Evolutionary conservation across 2,797 vertebrate genomes (phyloP).

Genomic region (Anguilla pacifica): DNA sequence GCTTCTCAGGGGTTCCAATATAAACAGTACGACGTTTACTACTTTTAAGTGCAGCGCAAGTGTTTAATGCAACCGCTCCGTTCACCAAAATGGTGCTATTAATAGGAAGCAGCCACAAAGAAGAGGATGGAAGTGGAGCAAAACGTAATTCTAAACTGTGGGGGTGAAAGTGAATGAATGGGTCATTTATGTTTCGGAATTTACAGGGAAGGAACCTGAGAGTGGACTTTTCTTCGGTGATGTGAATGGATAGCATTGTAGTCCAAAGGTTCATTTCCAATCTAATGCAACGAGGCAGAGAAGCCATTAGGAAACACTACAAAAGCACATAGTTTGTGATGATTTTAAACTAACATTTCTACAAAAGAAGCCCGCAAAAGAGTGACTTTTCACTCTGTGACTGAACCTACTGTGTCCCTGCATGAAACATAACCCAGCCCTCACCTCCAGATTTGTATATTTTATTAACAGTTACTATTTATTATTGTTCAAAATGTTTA

Average conservation of each 20-base stretch:
- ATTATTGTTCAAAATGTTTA: background rate
- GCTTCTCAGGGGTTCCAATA: background rate
- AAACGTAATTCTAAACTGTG: background rate
- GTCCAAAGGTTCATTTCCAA: background rate
- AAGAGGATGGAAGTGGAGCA: background rate
- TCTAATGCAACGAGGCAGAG: background rate
- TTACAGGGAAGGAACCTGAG: background rate
- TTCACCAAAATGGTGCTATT: background rate
- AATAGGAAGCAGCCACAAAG: background rate
- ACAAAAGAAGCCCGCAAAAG: too few relatives aligned
- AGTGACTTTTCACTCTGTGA: background rate
- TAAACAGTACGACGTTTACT: background rate
- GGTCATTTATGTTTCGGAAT: background rate
- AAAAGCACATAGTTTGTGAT: background rate
- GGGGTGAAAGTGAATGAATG: background rate
- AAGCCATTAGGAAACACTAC: too few relatives aligned
- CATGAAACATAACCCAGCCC: background rate
- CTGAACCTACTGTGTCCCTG: background rate
- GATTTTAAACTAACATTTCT: background rate
- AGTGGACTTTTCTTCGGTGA: background rate
- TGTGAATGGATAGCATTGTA: slow-evolving; percentile 3
- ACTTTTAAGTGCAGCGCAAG: background rate
- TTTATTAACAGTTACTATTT: background rate
- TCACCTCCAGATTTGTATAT: background rate
- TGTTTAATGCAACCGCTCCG: background rate